Percentiles rank a stretch among this genome's conserved stretches.
These are phyloP conservation scores for Nannoperca obscura DNA, from an alignment of 2,797 vertebrate genomes.

Conservation along the genomic window DNA sequence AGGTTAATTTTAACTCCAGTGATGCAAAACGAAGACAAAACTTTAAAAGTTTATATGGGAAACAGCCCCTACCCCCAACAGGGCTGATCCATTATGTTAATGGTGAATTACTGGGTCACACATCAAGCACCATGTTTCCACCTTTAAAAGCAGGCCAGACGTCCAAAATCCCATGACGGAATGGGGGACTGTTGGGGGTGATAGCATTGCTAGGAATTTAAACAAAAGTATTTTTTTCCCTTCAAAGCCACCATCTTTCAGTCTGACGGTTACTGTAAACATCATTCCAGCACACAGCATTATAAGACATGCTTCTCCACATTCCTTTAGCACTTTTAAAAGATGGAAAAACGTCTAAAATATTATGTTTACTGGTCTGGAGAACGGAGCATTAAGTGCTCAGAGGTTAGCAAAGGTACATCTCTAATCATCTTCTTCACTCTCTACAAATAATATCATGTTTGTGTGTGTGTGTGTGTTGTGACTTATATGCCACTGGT, in stretches of 20 bases:
- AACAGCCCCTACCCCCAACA: neutral
- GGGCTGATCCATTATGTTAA: conserved; percentile 71
- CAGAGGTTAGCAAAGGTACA: conserved; percentile 2
- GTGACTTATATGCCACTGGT: neutral
- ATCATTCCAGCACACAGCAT: conserved; percentile 84
- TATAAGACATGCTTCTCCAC: conserved; percentile 83
- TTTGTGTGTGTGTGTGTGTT: neutral
- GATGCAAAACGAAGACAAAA: neutral
- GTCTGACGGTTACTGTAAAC: conserved; percentile 89
- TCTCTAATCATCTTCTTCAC: neutral
- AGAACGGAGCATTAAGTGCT: conserved; percentile 51
- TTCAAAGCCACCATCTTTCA: conserved; percentile 88
- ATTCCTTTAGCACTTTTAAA: conserved; percentile 82
- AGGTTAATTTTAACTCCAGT: conserved; percentile 13
- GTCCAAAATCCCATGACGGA: conserved; percentile 70
- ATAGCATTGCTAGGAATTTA: conserved; percentile 87
- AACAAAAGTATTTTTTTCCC: conserved; percentile 87
- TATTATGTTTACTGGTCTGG: conserved; percentile 68
- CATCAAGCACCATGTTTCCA: conserved; percentile 73
- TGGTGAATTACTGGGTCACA: conserved; percentile 68
- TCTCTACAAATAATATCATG: neutral
- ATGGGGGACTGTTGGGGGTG: conserved; percentile 54
- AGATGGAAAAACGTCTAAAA: conserved; percentile 73
- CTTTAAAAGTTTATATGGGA: neutral
- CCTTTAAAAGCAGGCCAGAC: conserved; percentile 78